Percentiles rank a stretch among this genome's conserved stretches.
phyloP scores from a whole-genome alignment of 2,888 invertebrate species.

The Cyclophora punctaria region DNA sequence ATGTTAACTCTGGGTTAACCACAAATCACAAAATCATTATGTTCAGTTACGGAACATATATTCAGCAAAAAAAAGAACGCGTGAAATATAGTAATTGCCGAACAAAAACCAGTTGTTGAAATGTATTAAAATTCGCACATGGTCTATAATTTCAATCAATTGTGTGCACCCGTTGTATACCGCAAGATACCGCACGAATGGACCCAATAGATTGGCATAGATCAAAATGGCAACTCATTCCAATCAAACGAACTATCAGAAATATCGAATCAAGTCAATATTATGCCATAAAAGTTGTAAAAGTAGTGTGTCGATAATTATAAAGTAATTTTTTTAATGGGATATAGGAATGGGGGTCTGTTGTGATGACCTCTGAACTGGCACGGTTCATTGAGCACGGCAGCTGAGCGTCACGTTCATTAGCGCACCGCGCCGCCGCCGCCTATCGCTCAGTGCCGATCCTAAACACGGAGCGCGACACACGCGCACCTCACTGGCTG shows the following conservation, averaged over 20 bases:
- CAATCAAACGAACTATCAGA: constrained; percentile 41
- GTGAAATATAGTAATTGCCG: background rate
- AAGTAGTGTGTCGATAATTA: constrained; percentile 5
- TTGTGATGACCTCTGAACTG: constrained; percentile 66
- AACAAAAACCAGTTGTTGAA: constrained; percentile 26
- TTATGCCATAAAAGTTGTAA: constrained; percentile 34
- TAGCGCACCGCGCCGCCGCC: constrained; percentile 49
- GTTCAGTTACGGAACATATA: too few species aligned
- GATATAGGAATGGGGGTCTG: constrained; percentile 51
- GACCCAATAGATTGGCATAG: constrained; percentile 22
- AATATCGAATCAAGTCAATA: constrained; percentile 16
- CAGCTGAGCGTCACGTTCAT: constrained; percentile 56
- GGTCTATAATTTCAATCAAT: constrained; percentile 38
- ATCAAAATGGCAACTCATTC: constrained; percentile 54
- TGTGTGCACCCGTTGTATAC: constrained; percentile 30
- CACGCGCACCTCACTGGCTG: constrained; percentile 58
- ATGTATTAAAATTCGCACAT: constrained; percentile 25
- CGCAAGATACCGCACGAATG: constrained; percentile 31
- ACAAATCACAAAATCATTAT: too few species aligned
- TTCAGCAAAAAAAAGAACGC: background rate
- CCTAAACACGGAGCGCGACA: constrained; percentile 66
- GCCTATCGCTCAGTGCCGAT: constrained; percentile 59
- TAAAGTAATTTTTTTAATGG: constrained; percentile 1
- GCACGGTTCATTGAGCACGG: constrained; percentile 69
- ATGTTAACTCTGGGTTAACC: too few species aligned